Percentiles rank a stretch among this genome's conserved stretches.
phyloP scores from a whole-genome alignment of 1,140 invertebrate species.

The Tetragnatha versicolor region DNA sequence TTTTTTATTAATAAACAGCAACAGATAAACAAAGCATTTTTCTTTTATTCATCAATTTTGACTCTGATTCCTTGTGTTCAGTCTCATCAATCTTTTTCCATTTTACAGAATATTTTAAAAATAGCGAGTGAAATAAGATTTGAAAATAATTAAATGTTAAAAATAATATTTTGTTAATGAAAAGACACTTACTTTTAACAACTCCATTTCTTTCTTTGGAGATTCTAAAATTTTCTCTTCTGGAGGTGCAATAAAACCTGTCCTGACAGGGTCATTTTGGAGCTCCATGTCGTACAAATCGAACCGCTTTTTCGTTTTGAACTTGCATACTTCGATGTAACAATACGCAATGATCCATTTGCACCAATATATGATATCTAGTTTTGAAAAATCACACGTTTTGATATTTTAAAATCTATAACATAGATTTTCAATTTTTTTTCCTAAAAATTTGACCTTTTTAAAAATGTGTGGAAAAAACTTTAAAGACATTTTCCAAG shows the following conservation, averaged over 20 bases:
- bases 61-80: no score
- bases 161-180: neutral
- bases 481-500: no score
- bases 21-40: no score
- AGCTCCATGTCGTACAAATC: slow-evolving; percentile 26
- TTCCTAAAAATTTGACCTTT: neutral
- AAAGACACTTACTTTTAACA: neutral
- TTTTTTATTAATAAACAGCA: no score
- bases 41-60: no score
- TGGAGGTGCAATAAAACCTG: neutral
- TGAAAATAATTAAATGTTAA: neutral
- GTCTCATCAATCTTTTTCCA: no score
- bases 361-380: neutral
- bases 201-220: neutral
- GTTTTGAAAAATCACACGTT: neutral
- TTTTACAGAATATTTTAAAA: no score
- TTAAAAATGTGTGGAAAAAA: no score
- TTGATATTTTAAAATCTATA: neutral
- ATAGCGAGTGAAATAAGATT: neutral
- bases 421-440: neutral
- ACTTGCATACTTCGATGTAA: neutral
- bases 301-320: slow-evolving; percentile 3
- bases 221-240: slow-evolving; percentile 23
- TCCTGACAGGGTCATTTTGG: slow-evolving; percentile 5
- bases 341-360: slow-evolving; percentile 23